These are phyloP conservation scores for Chelonus formosanus DNA, from an alignment of 2,888 invertebrate genomes.

Conservation along the genomic window DNA sequence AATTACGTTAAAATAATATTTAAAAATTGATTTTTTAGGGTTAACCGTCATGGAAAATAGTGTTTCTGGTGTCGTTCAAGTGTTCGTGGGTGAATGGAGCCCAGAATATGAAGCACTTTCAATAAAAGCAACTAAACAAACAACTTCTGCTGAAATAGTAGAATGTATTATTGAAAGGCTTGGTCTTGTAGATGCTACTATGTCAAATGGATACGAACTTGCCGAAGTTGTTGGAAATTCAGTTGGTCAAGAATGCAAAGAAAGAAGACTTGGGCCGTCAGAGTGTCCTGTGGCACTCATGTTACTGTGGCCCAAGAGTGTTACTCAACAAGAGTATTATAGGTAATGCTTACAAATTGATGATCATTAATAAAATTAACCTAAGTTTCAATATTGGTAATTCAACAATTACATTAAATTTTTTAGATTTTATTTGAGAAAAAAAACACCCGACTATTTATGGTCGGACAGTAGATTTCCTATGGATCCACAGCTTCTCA, in stretches of 20 bases:
- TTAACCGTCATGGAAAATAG: conserved; percentile 60
- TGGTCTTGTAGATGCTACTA: conserved; percentile 69
- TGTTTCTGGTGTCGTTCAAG: conserved; percentile 69
- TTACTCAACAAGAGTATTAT: conserved; percentile 65
- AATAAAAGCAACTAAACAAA: conserved; percentile 91
- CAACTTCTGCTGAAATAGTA: conserved; percentile 91
- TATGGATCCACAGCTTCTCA: conserved; percentile 89
- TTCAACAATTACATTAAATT: no score
- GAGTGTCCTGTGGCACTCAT: conserved; percentile 85
- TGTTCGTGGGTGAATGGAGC: conserved; percentile 88
- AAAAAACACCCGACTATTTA: conserved; percentile 83
- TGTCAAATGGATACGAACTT: conserved; percentile 76
- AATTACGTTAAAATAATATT: no score
- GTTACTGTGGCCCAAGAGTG: conserved; percentile 82
- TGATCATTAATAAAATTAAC: no score
- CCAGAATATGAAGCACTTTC: conserved; percentile 89
- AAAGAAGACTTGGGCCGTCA: conserved; percentile 82
- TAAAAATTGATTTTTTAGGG: conserved; percentile 26
- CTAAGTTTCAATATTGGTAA: no score
- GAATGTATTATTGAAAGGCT: conserved; percentile 84
- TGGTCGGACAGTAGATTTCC: conserved; percentile 86
- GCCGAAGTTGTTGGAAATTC: conserved; percentile 89
- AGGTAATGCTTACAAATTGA: conserved; percentile 51
- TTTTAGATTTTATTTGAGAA: conserved; percentile 85
- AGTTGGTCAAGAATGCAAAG: conserved; percentile 90